Base-by-base conservation (phyloP, 2,797 vertebrate genomes). In the Eulemur albifrons region DNA sequence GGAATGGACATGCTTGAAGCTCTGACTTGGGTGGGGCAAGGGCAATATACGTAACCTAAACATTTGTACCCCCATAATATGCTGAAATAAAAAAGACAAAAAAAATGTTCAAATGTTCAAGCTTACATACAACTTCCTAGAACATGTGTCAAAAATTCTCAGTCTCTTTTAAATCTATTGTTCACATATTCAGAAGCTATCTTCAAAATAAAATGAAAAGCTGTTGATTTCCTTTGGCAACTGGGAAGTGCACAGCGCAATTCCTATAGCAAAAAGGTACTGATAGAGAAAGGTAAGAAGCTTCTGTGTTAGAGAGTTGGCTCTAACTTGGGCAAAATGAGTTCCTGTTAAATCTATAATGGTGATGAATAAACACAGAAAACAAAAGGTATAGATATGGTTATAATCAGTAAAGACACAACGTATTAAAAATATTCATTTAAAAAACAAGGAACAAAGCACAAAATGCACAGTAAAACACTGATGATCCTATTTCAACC, bases 91-190 rank as follows among this genome's bases (percentile, higher is more conserved):
- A n/a, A n/a, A n/a, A n/a, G n/a, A n/a, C n/a, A 18, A 52, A 76
- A 15, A 76, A 40, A 40, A 40, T 40, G 38, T 40, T 40, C 38
- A 40, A 89, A 43, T 18, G 10, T 7, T 57, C 32, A 70, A 25
- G 40, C 45, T 94, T 93, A 81, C 15, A 93, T 21, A 83, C 14
- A 85, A 85, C 4, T 82, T 90, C 8, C 63, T 75, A 38, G 17
- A 76, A 1, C 21, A 90, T 38, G 12, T 9, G 91, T 50, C 35
- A 90, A 93, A 87, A 76, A 5, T 18, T 90, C 17, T 91, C 25
- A 75, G 4, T 57, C n/a, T 87, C 69, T 35, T 85, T 93, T 14
- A 93, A 92, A 89, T 77, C 14, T 86, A 70, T 45, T 79, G 91
- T 59, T 72, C 20, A 93, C 4, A 85, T 52, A 88, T 9, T 75